These are phyloP conservation scores for Epistrophe eligans DNA, from an alignment of 2,888 invertebrate species.

Conservation along the genomic window DNA sequence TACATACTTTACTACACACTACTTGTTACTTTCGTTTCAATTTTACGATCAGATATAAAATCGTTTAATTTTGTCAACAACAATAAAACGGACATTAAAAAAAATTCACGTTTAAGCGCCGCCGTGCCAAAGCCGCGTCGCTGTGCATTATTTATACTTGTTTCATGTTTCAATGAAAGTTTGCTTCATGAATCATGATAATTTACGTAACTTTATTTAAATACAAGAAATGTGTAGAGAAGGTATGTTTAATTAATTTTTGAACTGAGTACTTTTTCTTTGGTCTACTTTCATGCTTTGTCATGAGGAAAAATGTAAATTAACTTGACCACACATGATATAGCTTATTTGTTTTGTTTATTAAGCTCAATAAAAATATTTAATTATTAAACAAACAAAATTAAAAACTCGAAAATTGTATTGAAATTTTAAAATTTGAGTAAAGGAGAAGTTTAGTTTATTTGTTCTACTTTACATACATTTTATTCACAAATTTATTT, in stretches of 20 bases:
- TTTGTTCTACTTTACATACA: too few species aligned
- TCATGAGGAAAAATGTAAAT: not conserved
- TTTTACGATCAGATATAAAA: constrained; percentile 3
- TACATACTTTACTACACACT: not conserved
- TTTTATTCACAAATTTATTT: too few species aligned
- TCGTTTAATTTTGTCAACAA: not conserved
- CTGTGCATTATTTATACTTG: not conserved
- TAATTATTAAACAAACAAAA: not conserved
- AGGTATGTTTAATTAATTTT: not conserved
- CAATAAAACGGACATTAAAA: not conserved
- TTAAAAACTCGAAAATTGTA: not conserved
- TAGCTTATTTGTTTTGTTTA: not conserved
- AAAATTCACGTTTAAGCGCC: not conserved
- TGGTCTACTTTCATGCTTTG: not conserved
- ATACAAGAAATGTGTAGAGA: not conserved
- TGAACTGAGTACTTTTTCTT: not conserved
- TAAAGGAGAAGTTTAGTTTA: too few species aligned
- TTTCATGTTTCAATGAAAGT: constrained; percentile 7
- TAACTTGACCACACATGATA: not conserved
- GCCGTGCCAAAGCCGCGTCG: too few species aligned
- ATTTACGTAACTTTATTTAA: not conserved
- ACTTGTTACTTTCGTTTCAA: not conserved
- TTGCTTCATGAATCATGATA: not conserved
- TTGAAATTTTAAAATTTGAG: too few species aligned
- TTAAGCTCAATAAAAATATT: not conserved